phyloP scores from a whole-genome alignment of 2,888 invertebrate species.

The Zaprionus lineosus region DNA sequence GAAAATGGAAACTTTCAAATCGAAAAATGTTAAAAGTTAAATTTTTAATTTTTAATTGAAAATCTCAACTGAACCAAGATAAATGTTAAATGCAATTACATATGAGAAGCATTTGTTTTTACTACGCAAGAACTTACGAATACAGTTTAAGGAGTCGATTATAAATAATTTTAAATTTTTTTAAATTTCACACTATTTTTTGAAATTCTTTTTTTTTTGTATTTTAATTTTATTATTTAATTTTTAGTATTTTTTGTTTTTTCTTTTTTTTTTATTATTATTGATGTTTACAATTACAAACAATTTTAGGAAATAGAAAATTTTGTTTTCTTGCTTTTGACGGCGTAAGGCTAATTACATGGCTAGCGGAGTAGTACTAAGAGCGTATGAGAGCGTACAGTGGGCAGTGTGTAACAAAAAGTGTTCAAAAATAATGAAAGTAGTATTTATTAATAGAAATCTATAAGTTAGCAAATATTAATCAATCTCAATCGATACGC shows the following conservation, averaged over 20 bases:
- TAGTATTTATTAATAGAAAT: neutral
- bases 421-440: slow-evolving; percentile 1
- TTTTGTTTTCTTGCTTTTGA: slow-evolving; percentile 20
- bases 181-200: no score
- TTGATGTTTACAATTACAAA: slow-evolving; percentile 48
- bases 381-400: slow-evolving; percentile 63
- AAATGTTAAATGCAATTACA: slow-evolving; percentile 68
- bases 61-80: slow-evolving; percentile 18
- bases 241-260: slow-evolving; percentile 17
- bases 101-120: slow-evolving; percentile 70
- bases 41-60: slow-evolving; percentile 29
- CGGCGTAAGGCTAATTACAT: slow-evolving; percentile 63
- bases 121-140: slow-evolving; percentile 74
- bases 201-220: slow-evolving; percentile 14
- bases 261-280: slow-evolving; percentile 16
- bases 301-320: slow-evolving; percentile 26
- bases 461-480: neutral
- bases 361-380: slow-evolving; percentile 68
- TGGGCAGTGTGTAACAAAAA: slow-evolving; percentile 29
- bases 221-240: slow-evolving; percentile 18
- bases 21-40: slow-evolving; percentile 30
- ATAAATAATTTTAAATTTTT: slow-evolving; percentile 33
- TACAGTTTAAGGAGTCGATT: slow-evolving; percentile 47
- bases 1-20: slow-evolving; percentile 19
- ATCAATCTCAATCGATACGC: slow-evolving; percentile 13